Conservation (phyloP, 1,140 invertebrate genomes). For the Oreohelix idahoensis region DNA sequence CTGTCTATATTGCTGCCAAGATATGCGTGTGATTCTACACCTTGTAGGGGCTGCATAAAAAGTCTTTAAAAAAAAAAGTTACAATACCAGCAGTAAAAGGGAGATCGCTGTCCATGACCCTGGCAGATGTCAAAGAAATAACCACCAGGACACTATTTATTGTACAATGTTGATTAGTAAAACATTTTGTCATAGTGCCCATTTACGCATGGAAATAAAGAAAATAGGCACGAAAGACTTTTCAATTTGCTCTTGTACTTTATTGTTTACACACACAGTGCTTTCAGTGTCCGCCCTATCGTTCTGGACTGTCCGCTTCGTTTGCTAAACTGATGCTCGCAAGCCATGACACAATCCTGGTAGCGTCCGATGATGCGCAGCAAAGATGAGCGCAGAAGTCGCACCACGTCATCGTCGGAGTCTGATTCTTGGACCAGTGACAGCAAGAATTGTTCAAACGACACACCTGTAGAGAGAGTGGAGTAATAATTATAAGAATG, state of each 20-base stretch:
- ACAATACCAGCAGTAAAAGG: no score
- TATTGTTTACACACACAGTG: slow-evolving; percentile 17
- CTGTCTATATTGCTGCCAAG: no score
- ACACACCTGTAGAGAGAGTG: slow-evolving; percentile 51
- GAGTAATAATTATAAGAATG: no score
- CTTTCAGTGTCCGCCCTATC: background rate
- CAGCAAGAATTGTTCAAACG: slow-evolving; percentile 60
- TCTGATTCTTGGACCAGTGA: slow-evolving; percentile 52
- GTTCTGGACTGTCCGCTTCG: slow-evolving; percentile 1
- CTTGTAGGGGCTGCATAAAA: no score
- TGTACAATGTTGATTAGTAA: no score
- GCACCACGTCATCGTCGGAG: slow-evolving; percentile 39
- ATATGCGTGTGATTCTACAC: no score
- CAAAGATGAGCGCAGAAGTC: slow-evolving; percentile 46
- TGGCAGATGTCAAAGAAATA: no score
- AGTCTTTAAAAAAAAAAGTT: no score
- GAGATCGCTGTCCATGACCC: no score
- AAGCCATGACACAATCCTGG: slow-evolving; percentile 62
- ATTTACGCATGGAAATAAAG: no score
- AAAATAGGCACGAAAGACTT: background rate
- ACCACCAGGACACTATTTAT: no score
- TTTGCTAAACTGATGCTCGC: slow-evolving; percentile 65
- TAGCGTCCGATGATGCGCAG: slow-evolving; percentile 56
- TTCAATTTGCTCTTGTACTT: background rate
- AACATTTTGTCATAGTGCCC: no score